Conservation (phyloP, 2,888 invertebrate genomes). For the Drosophila falleni region DNA sequence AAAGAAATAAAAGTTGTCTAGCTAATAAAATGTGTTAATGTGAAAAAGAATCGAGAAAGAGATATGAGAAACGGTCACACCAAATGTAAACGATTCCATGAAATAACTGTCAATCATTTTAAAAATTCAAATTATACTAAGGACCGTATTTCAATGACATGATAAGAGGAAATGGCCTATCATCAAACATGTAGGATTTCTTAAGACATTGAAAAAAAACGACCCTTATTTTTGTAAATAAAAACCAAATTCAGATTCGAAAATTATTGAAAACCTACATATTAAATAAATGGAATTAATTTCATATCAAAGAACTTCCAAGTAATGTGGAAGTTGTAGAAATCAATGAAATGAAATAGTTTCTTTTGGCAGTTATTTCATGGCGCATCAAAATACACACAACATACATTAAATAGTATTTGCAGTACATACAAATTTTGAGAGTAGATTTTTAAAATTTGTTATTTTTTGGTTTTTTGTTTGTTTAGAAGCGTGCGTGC, state of each 20-base stretch:
- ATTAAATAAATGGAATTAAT: background rate
- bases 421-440: conserved; percentile 71
- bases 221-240: background rate
- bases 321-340: background rate
- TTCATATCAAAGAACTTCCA: background rate
- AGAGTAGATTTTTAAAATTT: conserved; percentile 41
- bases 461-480: conserved; percentile 3
- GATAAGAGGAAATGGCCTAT: too few species aligned
- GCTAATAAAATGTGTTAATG: too few species aligned
- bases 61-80: conserved; percentile 38
- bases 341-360: background rate
- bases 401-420: conserved; percentile 39
- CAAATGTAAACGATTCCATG: conserved; percentile 7
- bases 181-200: too few species aligned
- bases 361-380: conserved; percentile 22
- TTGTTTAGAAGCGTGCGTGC: conserved; percentile 59
- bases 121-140: too few species aligned
- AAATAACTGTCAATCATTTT: conserved; percentile 34
- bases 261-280: background rate
- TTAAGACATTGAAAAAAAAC: background rate
- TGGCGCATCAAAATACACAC: conserved; percentile 4
- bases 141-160: too few species aligned
- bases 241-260: background rate
- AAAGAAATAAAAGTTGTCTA: too few species aligned
- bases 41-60: conserved; percentile 12